Conservation (phyloP, 2,888 invertebrate genomes). For the Chironomus riparius region DNA sequence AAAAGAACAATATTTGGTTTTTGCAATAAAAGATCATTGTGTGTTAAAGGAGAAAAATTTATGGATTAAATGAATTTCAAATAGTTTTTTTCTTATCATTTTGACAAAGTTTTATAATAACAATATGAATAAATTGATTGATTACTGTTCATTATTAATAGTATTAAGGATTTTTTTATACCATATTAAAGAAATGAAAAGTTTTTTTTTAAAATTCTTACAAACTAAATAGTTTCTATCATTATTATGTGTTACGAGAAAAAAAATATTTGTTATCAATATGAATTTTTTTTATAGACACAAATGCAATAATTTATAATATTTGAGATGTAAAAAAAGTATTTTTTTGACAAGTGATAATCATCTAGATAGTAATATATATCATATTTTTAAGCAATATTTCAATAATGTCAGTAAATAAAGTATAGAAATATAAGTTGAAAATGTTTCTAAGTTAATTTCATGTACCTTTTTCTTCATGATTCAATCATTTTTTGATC, state of each 20-base stretch:
- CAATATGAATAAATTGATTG: no score
- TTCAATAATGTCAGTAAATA: neutral
- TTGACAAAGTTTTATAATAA: no score
- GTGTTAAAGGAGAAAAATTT: neutral
- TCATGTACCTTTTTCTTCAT: neutral
- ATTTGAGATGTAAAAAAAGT: no score
- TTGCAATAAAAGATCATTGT: neutral
- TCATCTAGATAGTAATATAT: no score
- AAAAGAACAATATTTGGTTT: neutral
- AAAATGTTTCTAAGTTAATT: neutral
- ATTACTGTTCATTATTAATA: neutral
- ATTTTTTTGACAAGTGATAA: no score
- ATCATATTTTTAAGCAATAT: no score
- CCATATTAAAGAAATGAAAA: neutral
- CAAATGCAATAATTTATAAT: no score
- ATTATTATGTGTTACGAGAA: neutral
- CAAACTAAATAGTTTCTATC: neutral
- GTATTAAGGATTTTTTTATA: neutral
- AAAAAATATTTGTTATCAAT: neutral
- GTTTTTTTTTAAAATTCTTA: neutral
- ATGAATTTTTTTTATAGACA: neutral
- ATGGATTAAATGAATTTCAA: neutral
- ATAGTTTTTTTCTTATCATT: no score
- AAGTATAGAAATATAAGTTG: neutral
- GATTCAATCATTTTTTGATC: neutral